Percentiles rank a stretch among this genome's conserved stretches.
phyloP scores from a whole-genome alignment of 2,888 invertebrate genomes.

The Temnothorax rugatulus region DNA sequence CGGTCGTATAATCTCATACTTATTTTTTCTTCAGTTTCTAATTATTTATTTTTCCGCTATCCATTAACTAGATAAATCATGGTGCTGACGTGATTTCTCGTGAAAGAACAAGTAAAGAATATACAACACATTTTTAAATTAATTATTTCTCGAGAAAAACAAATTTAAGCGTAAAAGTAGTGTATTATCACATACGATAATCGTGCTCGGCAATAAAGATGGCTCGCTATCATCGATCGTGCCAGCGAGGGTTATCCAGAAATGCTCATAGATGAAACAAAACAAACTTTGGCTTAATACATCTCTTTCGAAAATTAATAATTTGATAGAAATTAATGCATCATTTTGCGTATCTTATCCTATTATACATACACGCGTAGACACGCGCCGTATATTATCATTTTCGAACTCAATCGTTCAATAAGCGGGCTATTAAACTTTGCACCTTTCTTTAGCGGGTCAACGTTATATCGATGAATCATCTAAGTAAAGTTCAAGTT shows the following conservation, averaged over 20 bases:
- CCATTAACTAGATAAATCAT: not conserved
- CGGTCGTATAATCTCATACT: too few species aligned
- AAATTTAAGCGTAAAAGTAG: not conserved
- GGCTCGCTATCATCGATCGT: not conserved
- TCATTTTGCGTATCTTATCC: not conserved
- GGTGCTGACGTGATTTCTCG: not conserved
- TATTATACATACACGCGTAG: not conserved
- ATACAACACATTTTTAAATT: not conserved
- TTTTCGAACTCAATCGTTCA: not conserved
- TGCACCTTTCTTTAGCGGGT: not conserved
- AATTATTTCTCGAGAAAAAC: not conserved
- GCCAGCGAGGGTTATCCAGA: not conserved
- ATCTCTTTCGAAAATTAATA: not conserved
- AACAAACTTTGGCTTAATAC: not conserved
- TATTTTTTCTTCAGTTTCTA: not conserved
- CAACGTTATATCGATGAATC: not conserved
- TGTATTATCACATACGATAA: constrained; percentile 6
- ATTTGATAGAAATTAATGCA: not conserved
- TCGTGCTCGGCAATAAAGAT: constrained; percentile 19
- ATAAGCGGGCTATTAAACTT: not conserved
- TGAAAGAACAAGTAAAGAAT: not conserved
- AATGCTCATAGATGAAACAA: not conserved
- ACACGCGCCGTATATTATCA: not conserved
- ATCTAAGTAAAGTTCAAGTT: constrained; percentile 23
- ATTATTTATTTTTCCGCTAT: not conserved